These are phyloP conservation scores for Dicrurus megarhynchus DNA, from an alignment of 2,113 vertebrate genomes.

Conservation along the genomic window DNA sequence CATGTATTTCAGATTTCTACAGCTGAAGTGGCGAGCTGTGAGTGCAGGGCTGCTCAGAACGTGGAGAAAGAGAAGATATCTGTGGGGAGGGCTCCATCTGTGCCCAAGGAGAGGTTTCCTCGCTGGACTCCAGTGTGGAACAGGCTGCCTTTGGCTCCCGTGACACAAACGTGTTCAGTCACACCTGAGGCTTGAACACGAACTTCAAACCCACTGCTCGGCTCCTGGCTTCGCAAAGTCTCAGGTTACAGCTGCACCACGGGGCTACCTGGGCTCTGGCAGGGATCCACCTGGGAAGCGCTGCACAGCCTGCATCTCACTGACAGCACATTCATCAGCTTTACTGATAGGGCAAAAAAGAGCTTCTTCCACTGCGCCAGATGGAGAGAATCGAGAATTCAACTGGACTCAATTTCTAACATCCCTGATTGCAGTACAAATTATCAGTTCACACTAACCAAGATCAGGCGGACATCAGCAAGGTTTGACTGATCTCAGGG, in stretches of 20 bases:
- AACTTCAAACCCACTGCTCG: background rate
- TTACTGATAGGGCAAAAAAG: background rate
- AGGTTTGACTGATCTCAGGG: background rate
- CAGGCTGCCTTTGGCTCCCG: background rate
- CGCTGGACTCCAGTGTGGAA: background rate
- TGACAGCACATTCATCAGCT: background rate
- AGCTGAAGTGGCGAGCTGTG: background rate
- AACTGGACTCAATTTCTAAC: accelerated
- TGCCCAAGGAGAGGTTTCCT: background rate
- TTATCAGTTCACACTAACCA: background rate
- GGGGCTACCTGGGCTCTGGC: background rate
- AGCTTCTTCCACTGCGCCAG: background rate
- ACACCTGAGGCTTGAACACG: background rate
- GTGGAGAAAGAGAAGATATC: background rate
- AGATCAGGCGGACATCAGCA: background rate
- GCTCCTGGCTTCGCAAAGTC: background rate
- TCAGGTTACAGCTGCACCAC: background rate
- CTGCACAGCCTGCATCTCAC: background rate
- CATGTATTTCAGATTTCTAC: background rate
- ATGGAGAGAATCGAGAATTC: accelerated
- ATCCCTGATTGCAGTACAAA: background rate
- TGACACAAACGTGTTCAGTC: background rate
- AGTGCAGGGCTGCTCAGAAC: accelerated
- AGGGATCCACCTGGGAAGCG: background rate
- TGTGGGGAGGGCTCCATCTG: background rate